phyloP scores from a whole-genome alignment of 2,113 vertebrate species.

The Astur gentilis region DNA sequence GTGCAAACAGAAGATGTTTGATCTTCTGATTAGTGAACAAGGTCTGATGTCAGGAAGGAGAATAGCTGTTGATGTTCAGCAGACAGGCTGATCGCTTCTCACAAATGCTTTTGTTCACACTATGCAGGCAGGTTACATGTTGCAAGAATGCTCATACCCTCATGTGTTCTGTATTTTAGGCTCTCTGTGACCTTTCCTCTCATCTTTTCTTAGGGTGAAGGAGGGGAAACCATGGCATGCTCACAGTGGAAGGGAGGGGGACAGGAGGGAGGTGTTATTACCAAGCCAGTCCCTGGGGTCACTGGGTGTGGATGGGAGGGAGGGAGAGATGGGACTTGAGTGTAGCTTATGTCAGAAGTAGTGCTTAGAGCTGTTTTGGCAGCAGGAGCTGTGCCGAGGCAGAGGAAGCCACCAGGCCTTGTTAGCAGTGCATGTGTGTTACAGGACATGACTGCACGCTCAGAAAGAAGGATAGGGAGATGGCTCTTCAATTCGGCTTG shows the following conservation, averaged over 20 bases:
- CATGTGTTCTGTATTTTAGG: background rate
- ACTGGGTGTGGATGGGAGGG: background rate
- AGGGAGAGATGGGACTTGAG: background rate
- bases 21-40: background rate
- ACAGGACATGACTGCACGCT: background rate
- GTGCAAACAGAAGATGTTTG: constrained; percentile 49
- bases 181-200: background rate
- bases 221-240: background rate
- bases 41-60: background rate
- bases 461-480: background rate
- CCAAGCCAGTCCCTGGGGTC: background rate
- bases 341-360: background rate
- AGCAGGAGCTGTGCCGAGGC: background rate
- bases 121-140: rapidly evolving
- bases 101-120: background rate
- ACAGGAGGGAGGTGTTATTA: background rate
- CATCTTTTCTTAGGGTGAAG: background rate
- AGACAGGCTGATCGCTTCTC: background rate
- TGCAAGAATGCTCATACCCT: background rate
- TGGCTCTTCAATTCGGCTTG: background rate
- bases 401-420: background rate
- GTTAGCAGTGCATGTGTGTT: background rate
- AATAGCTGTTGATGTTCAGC: background rate
- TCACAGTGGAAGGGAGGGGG: background rate
- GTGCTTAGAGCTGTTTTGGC: background rate